Conservation (phyloP, 2,888 invertebrate species). For the Beris chalybata region DNA sequence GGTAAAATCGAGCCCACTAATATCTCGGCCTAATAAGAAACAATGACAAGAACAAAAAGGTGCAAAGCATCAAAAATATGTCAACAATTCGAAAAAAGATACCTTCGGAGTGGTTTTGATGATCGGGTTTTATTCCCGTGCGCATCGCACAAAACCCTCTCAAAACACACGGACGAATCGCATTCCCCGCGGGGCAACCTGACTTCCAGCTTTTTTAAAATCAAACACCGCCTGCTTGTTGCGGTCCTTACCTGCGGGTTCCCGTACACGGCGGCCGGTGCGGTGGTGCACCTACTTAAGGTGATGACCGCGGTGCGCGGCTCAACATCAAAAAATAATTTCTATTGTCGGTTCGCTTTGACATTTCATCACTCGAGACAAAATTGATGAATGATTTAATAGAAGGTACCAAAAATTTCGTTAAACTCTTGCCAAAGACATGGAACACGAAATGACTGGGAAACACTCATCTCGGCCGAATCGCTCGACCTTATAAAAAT, state of each 20-base stretch:
- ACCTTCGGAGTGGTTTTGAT: constrained; percentile 28
- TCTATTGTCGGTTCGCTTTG: constrained; percentile 39
- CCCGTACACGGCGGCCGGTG: neutral
- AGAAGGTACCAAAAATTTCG: constrained; percentile 39
- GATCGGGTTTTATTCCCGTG: neutral
- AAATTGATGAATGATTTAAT: constrained; percentile 41
- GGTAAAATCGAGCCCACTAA: constrained; percentile 18
- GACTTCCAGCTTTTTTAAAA: neutral
- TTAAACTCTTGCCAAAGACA: constrained; percentile 31
- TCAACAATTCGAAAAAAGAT: constrained; percentile 38
- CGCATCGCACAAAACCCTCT: neutral
- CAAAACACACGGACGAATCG: neutral
- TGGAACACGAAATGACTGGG: constrained; percentile 16
- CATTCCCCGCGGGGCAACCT: neutral
- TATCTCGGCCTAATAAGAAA: constrained; percentile 23
- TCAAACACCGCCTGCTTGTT: constrained; percentile 4
- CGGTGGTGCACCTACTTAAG: constrained; percentile 30
- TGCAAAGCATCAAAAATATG: constrained; percentile 40
- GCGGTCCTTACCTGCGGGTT: constrained; percentile 18
- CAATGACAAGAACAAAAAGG: constrained; percentile 34
- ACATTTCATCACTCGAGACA: constrained; percentile 40
- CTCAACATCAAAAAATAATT: constrained; percentile 39
- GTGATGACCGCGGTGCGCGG: constrained; percentile 32
- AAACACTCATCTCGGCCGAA: neutral
- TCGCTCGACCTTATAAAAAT: constrained; percentile 35